Conservation (phyloP, 2,888 invertebrate genomes). For the Cephalotes varians region DNA sequence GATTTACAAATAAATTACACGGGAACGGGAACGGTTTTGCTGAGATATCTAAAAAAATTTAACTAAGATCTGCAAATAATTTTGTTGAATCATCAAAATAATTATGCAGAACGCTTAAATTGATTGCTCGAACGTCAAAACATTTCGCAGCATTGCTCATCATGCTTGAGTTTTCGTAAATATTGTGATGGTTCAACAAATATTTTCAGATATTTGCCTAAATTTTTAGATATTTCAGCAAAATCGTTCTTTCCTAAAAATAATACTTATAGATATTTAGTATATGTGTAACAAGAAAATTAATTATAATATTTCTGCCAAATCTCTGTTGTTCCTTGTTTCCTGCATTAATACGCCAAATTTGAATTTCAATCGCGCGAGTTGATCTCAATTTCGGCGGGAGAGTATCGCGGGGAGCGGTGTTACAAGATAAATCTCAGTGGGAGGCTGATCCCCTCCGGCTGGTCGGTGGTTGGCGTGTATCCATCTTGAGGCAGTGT, state of each 20-base stretch:
- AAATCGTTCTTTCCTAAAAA: not conserved
- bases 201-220: no score
- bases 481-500: slow-evolving; percentile 57
- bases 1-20: no score
- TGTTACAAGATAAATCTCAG: slow-evolving; percentile 56
- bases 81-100: no score
- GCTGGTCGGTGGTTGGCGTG: slow-evolving; percentile 24
- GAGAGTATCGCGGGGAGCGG: slow-evolving; percentile 1
- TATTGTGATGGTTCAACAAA: no score
- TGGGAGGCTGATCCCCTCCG: not conserved
- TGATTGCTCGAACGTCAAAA: no score
- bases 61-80: no score
- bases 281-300: not conserved
- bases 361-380: not conserved
- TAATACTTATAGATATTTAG: not conserved
- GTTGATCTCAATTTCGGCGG: not conserved
- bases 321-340: not conserved
- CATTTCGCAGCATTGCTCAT: no score
- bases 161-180: no score
- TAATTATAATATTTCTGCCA: not conserved
- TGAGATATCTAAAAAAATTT: no score
- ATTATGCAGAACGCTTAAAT: no score
- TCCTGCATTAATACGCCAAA: not conserved
- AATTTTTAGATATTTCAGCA: not conserved
- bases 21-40: no score